Conservation (phyloP, 2,797 vertebrate species). For the Anolis apletophallus region DNA sequence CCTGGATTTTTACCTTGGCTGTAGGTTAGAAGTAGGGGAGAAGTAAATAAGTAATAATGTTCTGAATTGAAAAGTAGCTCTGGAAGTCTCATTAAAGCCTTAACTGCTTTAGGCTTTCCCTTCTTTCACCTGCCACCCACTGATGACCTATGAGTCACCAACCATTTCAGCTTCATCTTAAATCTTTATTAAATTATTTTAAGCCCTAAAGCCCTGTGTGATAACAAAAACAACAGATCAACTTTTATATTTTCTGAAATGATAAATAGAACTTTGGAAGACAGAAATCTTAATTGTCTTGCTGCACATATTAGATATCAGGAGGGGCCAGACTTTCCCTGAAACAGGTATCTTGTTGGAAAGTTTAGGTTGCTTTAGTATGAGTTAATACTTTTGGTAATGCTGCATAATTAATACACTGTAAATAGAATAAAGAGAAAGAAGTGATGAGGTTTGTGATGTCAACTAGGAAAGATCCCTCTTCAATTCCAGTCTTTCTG, state of each 20-base stretch:
- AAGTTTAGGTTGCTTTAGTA: background rate
- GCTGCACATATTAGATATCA: background rate
- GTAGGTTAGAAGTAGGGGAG: conserved; percentile 71
- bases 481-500: background rate
- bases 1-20: conserved; percentile 49
- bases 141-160: conserved; percentile 86
- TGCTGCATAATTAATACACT: background rate
- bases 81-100: conserved; percentile 77
- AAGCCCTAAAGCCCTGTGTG: conserved; percentile 76
- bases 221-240: conserved; percentile 69
- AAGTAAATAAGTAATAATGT: conserved; percentile 75
- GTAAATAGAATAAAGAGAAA: conserved; percentile 3
- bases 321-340: background rate
- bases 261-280: conserved; percentile 45
- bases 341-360: background rate
- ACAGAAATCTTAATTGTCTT: conserved; percentile 41
- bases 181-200: conserved; percentile 85
- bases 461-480: conserved; percentile 22
- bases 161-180: conserved; percentile 81
- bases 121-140: conserved; percentile 84
- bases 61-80: conserved; percentile 72
- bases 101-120: conserved; percentile 78
- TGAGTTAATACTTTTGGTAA: background rate
- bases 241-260: conserved; percentile 67
- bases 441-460: background rate